These are phyloP conservation scores for Heteractis magnifica DNA, from an alignment of 92 coral and sea anemone species.

Conservation along the genomic window DNA sequence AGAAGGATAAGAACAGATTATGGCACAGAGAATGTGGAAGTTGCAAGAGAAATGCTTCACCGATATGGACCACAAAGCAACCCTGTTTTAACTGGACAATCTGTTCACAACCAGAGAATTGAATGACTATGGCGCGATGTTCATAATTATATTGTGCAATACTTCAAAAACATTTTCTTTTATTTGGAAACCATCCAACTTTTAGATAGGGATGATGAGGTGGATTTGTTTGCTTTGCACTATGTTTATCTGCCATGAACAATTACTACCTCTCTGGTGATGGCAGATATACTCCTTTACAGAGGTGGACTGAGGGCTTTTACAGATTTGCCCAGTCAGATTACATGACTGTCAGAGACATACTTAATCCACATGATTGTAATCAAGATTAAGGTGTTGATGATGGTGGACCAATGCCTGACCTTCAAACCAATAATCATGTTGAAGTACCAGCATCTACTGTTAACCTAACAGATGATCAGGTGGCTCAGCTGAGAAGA, in stretches of 20 bases:
- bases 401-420: constrained; percentile 60
- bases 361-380: constrained; percentile 28
- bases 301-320: constrained; percentile 57
- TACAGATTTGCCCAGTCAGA: constrained; percentile 51
- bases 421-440: constrained; percentile 51
- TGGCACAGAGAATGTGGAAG: constrained; percentile 46
- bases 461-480: not conserved
- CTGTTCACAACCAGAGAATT: constrained; percentile 50
- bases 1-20: constrained; percentile 36
- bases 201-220: constrained; percentile 40
- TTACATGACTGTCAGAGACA: constrained; percentile 38
- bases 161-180: constrained; percentile 43
- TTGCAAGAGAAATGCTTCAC: constrained; percentile 40
- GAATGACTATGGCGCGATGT: constrained; percentile 22
- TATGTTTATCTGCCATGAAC: constrained; percentile 42
- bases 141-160: not conserved
- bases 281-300: constrained; percentile 30
- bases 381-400: constrained; percentile 46
- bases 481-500: not conserved
- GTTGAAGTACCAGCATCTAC: constrained; percentile 45
- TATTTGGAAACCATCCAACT: constrained; percentile 31
- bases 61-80: constrained; percentile 35
- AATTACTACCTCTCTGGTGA: constrained; percentile 46
- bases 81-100: constrained; percentile 55
- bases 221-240: constrained; percentile 52